Evolutionary conservation across 2,113 vertebrate species (phyloP).

Genomic region (Sceloporus undulatus): DNA sequence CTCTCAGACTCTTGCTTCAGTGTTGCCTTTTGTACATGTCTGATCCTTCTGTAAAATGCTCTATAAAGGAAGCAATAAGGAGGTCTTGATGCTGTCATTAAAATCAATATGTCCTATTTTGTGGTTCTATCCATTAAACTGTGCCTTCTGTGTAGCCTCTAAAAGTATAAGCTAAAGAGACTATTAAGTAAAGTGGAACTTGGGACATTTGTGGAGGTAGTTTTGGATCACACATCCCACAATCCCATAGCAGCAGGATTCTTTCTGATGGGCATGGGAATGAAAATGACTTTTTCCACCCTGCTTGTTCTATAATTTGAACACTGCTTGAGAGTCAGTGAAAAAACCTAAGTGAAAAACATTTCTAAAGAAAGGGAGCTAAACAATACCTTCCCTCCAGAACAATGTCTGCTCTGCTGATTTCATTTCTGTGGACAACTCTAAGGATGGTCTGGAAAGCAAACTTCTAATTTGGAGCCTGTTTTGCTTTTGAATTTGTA

Average conservation of each 20-base stretch:
- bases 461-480: constrained; percentile 9
- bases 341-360: neutral
- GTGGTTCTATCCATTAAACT: neutral
- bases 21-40: neutral
- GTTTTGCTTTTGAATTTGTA: constrained; percentile 19
- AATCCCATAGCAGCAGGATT: neutral
- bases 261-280: neutral
- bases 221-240: neutral
- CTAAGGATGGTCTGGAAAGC: neutral
- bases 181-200: neutral
- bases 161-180: neutral
- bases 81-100: too few species aligned
- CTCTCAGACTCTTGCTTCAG: neutral
- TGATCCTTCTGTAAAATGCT: neutral
- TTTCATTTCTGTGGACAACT: constrained; percentile 7
- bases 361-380: constrained; percentile 21
- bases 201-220: too few species aligned
- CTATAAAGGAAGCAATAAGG: neutral
- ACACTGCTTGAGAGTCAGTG: neutral
- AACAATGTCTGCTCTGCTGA: neutral
- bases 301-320: neutral
- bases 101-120: neutral
- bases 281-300: neutral
- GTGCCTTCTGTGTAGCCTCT: neutral
- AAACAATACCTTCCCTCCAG: neutral